phyloP scores from a whole-genome alignment of 2,113 vertebrate genomes.

The Argyrosomus japonicus region DNA sequence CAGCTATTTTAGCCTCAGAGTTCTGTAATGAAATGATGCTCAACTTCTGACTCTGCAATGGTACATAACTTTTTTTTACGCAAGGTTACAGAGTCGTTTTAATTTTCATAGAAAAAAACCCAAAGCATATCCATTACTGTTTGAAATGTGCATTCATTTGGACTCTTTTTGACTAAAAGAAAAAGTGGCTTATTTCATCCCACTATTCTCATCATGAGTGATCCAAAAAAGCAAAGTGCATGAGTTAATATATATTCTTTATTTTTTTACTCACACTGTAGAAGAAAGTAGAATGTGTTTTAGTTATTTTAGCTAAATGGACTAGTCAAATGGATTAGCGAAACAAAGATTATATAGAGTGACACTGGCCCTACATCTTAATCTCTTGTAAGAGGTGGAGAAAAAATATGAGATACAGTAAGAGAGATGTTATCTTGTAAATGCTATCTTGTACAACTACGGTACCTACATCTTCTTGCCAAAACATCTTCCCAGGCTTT shows the following conservation, averaged over 20 bases:
- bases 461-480: constrained; percentile 12
- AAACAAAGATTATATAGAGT: not conserved
- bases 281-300: not conserved
- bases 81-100: not conserved
- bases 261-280: not conserved
- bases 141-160: not conserved
- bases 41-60: not conserved
- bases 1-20: not conserved
- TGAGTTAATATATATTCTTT: not conserved
- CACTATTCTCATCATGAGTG: not conserved
- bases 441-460: not conserved
- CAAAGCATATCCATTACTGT: not conserved
- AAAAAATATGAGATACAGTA: constrained; percentile 6
- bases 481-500: constrained; percentile 4
- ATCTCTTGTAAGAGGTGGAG: not conserved
- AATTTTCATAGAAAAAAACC: not conserved
- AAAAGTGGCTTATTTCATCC: not conserved
- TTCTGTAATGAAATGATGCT: not conserved
- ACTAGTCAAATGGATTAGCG: not conserved
- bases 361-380: not conserved
- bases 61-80: not conserved
- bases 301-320: not conserved
- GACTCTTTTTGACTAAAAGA: not conserved
- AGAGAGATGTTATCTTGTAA: constrained; percentile 13
- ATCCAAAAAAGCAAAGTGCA: not conserved